Conservation (phyloP, 64 coral and sea anemone species). For the Stichodactyla mertensii region DNA sequence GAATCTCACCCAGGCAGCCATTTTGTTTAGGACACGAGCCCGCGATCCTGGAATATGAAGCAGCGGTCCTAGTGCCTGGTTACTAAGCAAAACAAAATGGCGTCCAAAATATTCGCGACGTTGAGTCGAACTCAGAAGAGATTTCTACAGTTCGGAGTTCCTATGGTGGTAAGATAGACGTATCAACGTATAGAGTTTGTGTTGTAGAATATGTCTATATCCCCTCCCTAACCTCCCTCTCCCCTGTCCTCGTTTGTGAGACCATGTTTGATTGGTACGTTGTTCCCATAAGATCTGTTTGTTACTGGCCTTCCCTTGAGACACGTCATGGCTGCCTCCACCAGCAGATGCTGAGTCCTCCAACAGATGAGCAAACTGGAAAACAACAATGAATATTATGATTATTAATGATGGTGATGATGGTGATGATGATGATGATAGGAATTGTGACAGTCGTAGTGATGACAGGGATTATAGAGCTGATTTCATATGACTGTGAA, state of each 20-base stretch:
- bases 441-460: too few relatives aligned
- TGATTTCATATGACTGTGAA: too few relatives aligned
- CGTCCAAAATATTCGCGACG: conserved; percentile 29
- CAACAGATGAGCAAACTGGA: conserved; percentile 46
- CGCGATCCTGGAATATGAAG: background rate
- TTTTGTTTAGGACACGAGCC: conserved; percentile 13
- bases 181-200: background rate
- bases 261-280: conserved; percentile 29
- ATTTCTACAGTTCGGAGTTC: conserved; percentile 75
- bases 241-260: background rate
- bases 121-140: conserved; percentile 32
- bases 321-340: conserved; percentile 42
- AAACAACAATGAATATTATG: background rate
- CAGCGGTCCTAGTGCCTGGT: background rate
- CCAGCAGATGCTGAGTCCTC: conserved; percentile 41
- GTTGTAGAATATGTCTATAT: background rate
- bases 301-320: conserved; percentile 30
- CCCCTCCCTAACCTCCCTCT: background rate
- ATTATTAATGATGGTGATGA: background rate
- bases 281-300: conserved; percentile 46
- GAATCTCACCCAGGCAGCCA: conserved; percentile 28
- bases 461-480: too few relatives aligned
- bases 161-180: conserved; percentile 59
- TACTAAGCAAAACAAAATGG: conserved; percentile 63
- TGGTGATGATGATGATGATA: background rate